Evolutionary conservation across 2,113 vertebrate genomes (phyloP), one percentile per base, ranked within the genome.

Genomic region (Aix galericulata): DNA sequence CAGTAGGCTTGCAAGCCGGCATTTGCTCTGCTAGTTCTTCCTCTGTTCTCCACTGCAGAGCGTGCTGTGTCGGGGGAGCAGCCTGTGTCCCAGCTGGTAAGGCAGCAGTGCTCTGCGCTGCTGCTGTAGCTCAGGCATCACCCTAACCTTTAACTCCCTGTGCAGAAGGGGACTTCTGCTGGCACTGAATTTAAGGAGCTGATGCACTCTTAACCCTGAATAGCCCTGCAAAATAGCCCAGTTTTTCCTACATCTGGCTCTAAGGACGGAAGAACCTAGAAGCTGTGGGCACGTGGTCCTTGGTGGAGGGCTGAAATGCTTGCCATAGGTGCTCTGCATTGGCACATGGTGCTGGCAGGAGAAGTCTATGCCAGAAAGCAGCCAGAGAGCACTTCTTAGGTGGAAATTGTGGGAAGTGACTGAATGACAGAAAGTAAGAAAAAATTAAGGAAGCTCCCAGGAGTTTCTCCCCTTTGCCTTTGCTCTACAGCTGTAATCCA

Each of bases 351-450:
- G 18, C 32, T 88, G n/a, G 12, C 48, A 38, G 48, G n/a, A 36
- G 48, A 71, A 13, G 3, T 17, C 8, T 36, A 11, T 2, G 0
- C 32, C 38, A 58, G 58, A 78, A 59, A n/a, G 63, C 29, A 85
- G 44, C 26, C 67, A 69, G 44, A 50, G n/a, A 53, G 27, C 8
- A 64, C 9, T 36, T 8, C 0, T 0, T 9, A 2, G 56, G 5
- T 1, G 5, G 31, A 40, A 89, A 72, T 4, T 29, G 22, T 13
- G 26, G 12, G 38, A 73, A 86, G 22, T 0, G 0, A 32, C 3
- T 3, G 56, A 5, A 3, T 44, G 21, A 38, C 14, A 6, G 42
- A 67, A 77, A 72, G 34, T 20, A 44, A 21, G 38, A 27, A 9
- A 63, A 74, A 78, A 56, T 3, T 3, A 60, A 50, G 68, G 29